A percentile compares a stretch with the other conserved stretches of the same genome.
Conservation (phyloP, 2,797 vertebrate species). For the Poeciliopsis presidionis region DNA sequence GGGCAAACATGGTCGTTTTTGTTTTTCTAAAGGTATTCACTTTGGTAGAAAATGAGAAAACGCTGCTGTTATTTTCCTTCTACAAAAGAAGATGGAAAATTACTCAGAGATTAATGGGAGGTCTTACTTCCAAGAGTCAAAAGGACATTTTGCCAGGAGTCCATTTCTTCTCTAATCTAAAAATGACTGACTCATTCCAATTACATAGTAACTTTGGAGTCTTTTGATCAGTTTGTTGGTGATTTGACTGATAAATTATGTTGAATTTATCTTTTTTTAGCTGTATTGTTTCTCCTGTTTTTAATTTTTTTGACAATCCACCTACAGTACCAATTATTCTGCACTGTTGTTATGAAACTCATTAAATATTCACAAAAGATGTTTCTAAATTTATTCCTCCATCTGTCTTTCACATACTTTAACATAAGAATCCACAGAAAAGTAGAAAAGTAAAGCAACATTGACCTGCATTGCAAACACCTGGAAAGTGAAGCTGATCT, state of each 20-base stretch:
- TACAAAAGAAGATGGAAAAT: background rate
- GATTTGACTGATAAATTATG: too few relatives aligned
- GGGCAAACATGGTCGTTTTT: conserved; percentile 1
- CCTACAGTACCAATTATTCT: background rate
- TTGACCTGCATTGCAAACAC: background rate
- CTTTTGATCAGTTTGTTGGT: background rate
- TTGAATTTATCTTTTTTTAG: too few relatives aligned
- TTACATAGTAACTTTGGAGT: background rate
- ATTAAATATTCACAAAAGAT: background rate
- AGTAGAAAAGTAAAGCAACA: background rate
- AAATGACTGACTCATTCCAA: background rate
- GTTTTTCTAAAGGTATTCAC: background rate
- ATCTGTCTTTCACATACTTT: background rate
- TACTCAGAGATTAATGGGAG: background rate
- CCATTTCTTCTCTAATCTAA: background rate
- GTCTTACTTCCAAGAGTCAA: background rate
- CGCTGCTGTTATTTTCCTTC: background rate
- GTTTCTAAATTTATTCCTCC: background rate
- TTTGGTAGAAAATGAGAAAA: background rate
- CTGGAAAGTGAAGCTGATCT: background rate
- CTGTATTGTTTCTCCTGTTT: too few relatives aligned
- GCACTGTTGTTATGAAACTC: background rate
- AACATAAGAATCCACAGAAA: background rate
- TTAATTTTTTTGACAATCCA: too few relatives aligned
- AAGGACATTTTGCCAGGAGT: background rate